Conservation (phyloP, 1,140 invertebrate genomes). For the Drosophila repleta region DNA sequence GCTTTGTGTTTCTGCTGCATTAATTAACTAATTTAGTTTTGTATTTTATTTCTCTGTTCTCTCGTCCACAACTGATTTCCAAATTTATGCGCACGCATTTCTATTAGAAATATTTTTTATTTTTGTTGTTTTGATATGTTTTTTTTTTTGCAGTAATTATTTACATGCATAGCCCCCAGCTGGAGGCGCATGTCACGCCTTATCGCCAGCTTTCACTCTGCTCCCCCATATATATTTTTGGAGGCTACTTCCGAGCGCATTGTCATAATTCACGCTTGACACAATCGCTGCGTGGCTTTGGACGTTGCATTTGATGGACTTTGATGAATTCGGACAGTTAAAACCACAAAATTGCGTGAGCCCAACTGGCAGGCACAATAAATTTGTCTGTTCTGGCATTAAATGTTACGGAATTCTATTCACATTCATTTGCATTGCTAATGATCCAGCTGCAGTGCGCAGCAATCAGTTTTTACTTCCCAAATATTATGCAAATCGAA, state of each 20-base stretch:
- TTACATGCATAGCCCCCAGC: conserved; percentile 46
- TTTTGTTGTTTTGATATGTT: conserved; percentile 30
- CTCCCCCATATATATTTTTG: conserved; percentile 10
- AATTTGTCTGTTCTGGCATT: conserved; percentile 45
- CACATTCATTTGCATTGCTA: conserved; percentile 68
- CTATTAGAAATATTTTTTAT: conserved; percentile 4
- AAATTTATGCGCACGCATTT: conserved; percentile 60
- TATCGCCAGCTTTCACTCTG: conserved; percentile 71
- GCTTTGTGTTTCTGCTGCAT: conserved; percentile 56
- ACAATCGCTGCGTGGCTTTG: conserved; percentile 8
- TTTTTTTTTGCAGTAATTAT: conserved; percentile 52
- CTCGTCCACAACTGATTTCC: conserved; percentile 27
- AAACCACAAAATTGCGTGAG: conserved; percentile 40
- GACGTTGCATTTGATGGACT: conserved; percentile 60
- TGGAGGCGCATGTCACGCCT: conserved; percentile 45
- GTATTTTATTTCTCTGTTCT: conserved; percentile 58
- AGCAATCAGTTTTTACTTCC: conserved; percentile 54
- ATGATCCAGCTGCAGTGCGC: conserved; percentile 46
- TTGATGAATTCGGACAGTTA: conserved; percentile 69
- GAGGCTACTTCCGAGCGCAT: conserved; percentile 17
- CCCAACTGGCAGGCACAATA: conserved; percentile 21
- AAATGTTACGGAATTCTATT: conserved; percentile 43
- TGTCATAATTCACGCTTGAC: conserved; percentile 69
- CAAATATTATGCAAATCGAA: conserved; percentile 28
- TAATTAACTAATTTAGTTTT: conserved; percentile 80